A percentile compares a stretch with the other conserved stretches of the same genome.
phyloP scores from a whole-genome alignment of 2,797 vertebrate species.

The Nannoperca australis region DNA sequence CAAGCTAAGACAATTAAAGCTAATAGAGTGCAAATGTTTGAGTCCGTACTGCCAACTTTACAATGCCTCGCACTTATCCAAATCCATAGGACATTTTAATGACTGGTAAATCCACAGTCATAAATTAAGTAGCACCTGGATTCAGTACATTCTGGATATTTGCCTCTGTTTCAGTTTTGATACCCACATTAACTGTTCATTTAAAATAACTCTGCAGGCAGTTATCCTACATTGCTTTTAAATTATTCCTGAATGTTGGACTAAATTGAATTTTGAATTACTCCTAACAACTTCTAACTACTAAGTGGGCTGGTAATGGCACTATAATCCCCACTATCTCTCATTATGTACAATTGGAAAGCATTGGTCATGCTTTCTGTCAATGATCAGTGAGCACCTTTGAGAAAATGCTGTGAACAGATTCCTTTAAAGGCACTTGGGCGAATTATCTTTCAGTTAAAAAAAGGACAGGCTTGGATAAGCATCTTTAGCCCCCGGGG shows the following conservation, averaged over 20 bases:
- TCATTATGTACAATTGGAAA: slow-evolving; percentile 66
- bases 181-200: slow-evolving; percentile 65
- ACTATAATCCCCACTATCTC: slow-evolving; percentile 58
- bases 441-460: slow-evolving; percentile 82
- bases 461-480: slow-evolving; percentile 83
- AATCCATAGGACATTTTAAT: slow-evolving; percentile 69
- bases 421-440: slow-evolving; percentile 76
- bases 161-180: slow-evolving; percentile 47
- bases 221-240: slow-evolving; percentile 55
- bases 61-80: slow-evolving; percentile 63
- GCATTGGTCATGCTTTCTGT: slow-evolving; percentile 66
- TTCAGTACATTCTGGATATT: slow-evolving; percentile 40
- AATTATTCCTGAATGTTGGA: slow-evolving; percentile 66
- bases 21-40: slow-evolving; percentile 82
- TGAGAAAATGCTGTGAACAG: slow-evolving; percentile 70
- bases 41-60: slow-evolving; percentile 74
- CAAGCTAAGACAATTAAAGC: slow-evolving; percentile 80
- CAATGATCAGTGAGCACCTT: slow-evolving; percentile 74
- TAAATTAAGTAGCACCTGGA: slow-evolving; percentile 74
- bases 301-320: slow-evolving; percentile 71
- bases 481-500: slow-evolving; percentile 79
- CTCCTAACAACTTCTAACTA: slow-evolving; percentile 60
- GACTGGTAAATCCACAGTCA: slow-evolving; percentile 49
- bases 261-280: slow-evolving; percentile 72
- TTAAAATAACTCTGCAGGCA: slow-evolving; percentile 65